Evolutionary conservation across 92 coral and sea anemone species (phyloP).

Genomic region (Metridium senile): DNA sequence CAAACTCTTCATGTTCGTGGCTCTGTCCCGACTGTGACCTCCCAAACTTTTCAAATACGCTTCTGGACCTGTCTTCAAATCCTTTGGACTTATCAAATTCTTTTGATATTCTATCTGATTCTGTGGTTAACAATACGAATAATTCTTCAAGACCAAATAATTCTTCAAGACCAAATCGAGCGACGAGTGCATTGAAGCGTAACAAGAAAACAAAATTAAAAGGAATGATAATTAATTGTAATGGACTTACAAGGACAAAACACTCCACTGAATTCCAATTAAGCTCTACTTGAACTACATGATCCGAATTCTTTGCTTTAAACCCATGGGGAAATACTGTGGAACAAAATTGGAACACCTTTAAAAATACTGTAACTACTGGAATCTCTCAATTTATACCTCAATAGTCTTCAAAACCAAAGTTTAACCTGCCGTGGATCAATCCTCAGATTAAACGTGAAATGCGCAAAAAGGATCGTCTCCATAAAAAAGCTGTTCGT

Average conservation of each 20-base stretch:
- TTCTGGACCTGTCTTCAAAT: constrained; percentile 22
- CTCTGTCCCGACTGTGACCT: constrained; percentile 49
- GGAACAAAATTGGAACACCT: no score
- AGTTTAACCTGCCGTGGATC: no score
- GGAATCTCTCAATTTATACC: no score
- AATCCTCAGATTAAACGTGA: no score
- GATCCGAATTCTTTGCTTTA: neutral
- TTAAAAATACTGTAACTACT: no score
- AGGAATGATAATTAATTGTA: constrained; percentile 15
- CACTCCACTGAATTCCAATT: constrained; percentile 4
- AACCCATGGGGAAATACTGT: no score
- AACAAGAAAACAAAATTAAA: constrained; percentile 21
- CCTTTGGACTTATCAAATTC: constrained; percentile 12
- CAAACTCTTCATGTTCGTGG: constrained; percentile 60
- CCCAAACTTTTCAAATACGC: constrained; percentile 41
- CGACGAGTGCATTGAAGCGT: constrained; percentile 24
- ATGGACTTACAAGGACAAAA: neutral
- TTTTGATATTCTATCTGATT: constrained; percentile 22
- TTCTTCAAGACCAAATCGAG: constrained; percentile 22
- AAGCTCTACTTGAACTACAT: constrained; percentile 5
- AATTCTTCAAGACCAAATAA: constrained; percentile 19
- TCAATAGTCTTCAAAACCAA: no score
- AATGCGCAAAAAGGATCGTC: no score
- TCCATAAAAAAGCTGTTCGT: no score
- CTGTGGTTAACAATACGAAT: constrained; percentile 10